Base-by-base conservation (phyloP, 2,888 invertebrate genomes). In the Smittia aterrima region DNA sequence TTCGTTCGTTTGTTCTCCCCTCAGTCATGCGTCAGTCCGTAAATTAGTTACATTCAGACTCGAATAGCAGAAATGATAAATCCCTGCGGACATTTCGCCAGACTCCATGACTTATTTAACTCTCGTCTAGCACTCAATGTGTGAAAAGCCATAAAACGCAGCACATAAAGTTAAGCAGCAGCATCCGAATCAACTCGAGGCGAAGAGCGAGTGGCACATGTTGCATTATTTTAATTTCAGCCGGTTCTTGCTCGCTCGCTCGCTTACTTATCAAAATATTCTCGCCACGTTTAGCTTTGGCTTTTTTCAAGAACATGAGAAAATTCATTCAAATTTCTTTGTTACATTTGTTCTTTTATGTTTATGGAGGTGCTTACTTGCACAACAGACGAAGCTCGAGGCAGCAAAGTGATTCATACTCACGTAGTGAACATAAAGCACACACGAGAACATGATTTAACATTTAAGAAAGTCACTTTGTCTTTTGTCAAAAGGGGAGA, bases 331-430 rank as follows among this genome's bases (percentile, higher is more conserved):
- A 66, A 11, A 13, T 66, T 64, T 58, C 9, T 40, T 16, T 66
- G 40, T 66, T 40, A 66, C 38, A 40, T 40, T 40, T 27, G 7
- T 32, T 53, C n/a, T 25, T 54, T 18, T 54, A 41, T 67, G n/a
- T 41, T 67, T 22, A 41, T 22, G 41, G n/a, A 16, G 47, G n/a
- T 4, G 32, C 32, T 32, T 32, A 32, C 32, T 32, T 32, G 32
- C 32, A 32, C n/a, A 47, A 47, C 11, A 38, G 38, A 38, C 4
- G 38, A 38, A 38, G 38, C 47, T 24, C 58, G 58, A 13, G 18
- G 54, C 72, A 38, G 72, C 40, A 72, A 72, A 72, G 72, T 72
- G 72, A 72, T 72, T 72, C 72, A 62, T 72, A 54, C 24, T 22
- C 72, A 72, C 62, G 72, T 72, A 62, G 54, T 58, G 38, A 72